Conservation (phyloP, 2,113 vertebrate genomes). For the Octodon degus region DNA sequence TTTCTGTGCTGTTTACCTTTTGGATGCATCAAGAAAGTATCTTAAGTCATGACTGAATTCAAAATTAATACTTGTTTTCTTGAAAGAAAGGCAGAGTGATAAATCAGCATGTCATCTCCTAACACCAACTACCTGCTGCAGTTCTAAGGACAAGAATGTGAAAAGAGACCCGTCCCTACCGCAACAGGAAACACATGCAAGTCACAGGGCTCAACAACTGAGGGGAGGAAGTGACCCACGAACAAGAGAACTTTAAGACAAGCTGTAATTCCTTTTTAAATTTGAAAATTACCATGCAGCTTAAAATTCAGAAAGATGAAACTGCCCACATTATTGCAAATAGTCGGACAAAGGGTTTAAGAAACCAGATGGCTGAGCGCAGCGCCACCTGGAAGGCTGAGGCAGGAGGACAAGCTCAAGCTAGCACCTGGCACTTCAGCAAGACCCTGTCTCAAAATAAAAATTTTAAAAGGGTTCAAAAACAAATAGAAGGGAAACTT, state of each 20-base stretch:
- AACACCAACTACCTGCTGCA: background rate
- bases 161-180: background rate
- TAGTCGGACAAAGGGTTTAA: constrained; percentile 14
- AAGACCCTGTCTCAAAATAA: background rate
- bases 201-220: background rate
- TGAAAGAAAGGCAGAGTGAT: background rate
- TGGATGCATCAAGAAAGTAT: background rate
- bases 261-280: background rate
- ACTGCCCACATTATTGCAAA: background rate
- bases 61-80: background rate
- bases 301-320: constrained; percentile 43
- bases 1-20: background rate
- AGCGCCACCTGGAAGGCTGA: background rate
- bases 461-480: background rate
- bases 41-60: background rate
- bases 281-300: background rate
- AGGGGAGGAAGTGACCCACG: background rate
- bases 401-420: background rate
- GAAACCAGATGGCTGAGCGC: background rate
- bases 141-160: background rate
- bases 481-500: background rate
- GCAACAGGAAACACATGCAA: background rate
- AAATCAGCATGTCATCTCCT: background rate
- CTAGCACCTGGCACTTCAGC: background rate
- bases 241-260: background rate